Evolutionary conservation across 1,140 invertebrate species (phyloP).

Genomic region (Uloborus diversus): DNA sequence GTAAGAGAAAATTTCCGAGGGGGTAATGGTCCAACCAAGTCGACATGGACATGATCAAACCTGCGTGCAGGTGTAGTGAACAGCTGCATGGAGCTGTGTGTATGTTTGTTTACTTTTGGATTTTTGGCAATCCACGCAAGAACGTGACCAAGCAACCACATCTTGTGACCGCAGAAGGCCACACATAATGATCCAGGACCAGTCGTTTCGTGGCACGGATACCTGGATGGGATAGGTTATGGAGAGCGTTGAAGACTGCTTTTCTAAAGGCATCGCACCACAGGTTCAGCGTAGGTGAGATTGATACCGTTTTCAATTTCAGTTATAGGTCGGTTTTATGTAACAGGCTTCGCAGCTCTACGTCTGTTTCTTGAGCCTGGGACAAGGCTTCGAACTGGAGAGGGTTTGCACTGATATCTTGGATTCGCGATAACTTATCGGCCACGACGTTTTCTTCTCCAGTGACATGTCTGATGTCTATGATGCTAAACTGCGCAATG

Average conservation of each 20-base stretch:
- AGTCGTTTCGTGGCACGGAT: background rate
- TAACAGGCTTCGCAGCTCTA: too few species aligned
- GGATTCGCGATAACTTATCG: too few species aligned
- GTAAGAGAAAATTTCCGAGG: background rate
- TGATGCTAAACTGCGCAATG: too few species aligned
- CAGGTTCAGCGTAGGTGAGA: too few species aligned
- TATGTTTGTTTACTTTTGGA: background rate
- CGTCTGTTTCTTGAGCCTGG: too few species aligned
- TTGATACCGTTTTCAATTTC: too few species aligned
- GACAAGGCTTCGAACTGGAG: too few species aligned
- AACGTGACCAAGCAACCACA: background rate
- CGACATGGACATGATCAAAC: background rate
- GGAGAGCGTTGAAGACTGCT: background rate
- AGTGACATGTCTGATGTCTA: too few species aligned
- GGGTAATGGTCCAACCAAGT: background rate
- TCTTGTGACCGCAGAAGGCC: background rate
- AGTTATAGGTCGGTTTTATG: too few species aligned
- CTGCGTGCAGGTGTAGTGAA: background rate
- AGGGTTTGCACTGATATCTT: too few species aligned
- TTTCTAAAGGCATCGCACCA: too few species aligned
- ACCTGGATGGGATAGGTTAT: background rate
- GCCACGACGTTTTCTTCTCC: too few species aligned
- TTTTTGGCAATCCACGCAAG: background rate
- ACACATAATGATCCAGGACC: background rate
- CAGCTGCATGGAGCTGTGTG: background rate